These are phyloP conservation scores for Apodemia zela DNA, from an alignment of 2,888 invertebrate genomes.

Conservation along the genomic window DNA sequence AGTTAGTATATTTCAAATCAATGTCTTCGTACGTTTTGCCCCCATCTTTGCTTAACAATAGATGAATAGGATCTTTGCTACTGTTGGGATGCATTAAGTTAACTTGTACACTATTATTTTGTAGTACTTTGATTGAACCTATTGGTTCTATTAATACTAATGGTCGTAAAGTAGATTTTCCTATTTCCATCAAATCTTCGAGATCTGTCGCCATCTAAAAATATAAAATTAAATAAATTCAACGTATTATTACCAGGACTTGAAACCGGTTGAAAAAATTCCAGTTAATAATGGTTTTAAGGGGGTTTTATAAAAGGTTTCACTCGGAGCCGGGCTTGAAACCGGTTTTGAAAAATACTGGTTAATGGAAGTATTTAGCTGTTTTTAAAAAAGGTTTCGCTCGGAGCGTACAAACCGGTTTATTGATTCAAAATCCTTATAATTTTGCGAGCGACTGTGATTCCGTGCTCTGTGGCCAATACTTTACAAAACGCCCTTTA, in stretches of 20 bases:
- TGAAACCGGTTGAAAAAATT: no score
- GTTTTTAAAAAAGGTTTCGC: no score
- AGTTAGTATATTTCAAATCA: slow-evolving; percentile 58
- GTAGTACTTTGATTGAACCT: slow-evolving; percentile 66
- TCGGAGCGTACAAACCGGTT: no score
- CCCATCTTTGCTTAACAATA: slow-evolving; percentile 63
- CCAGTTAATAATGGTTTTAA: no score
- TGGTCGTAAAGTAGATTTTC: slow-evolving; percentile 43
- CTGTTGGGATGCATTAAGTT: slow-evolving; percentile 62
- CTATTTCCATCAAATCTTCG: slow-evolving; percentile 39
- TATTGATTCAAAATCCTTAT: no score
- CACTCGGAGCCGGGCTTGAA: no score
- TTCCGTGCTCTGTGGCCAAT: no score
- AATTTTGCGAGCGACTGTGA: no score
- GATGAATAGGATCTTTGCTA: slow-evolving; percentile 59
- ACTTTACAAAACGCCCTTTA: no score
- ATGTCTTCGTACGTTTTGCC: slow-evolving; percentile 60
- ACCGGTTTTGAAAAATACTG: no score
- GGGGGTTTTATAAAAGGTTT: no score
- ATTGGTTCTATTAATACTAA: slow-evolving; percentile 63
- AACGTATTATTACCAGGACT: neutral
- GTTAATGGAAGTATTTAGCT: no score
- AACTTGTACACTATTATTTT: slow-evolving; percentile 72
- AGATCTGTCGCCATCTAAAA: slow-evolving; percentile 38
- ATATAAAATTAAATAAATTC: neutral